Conservation (phyloP, 2,888 invertebrate genomes). For the Carpatolechia fugitivella region DNA sequence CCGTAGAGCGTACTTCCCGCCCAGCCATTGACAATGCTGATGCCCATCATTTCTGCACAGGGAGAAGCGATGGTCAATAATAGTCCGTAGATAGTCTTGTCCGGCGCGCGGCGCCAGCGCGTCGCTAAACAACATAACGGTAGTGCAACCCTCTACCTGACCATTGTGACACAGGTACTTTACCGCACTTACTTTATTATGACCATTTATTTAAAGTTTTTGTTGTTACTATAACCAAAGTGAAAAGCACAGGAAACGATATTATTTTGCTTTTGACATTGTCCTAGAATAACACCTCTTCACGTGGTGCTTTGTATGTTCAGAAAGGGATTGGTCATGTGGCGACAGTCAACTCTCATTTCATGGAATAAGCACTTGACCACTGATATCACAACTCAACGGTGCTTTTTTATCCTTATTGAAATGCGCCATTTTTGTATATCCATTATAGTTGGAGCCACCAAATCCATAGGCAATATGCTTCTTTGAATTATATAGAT, state of each 20-base stretch:
- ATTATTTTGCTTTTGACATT: conserved; percentile 45
- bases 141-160: conserved; percentile 52
- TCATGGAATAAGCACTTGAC: not conserved
- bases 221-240: conserved; percentile 39
- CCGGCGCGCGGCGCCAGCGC: conserved; percentile 56
- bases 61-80: conserved; percentile 42
- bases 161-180: conserved; percentile 37
- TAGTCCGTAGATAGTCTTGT: conserved; percentile 39
- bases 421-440: not conserved
- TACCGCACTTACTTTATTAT: conserved; percentile 39
- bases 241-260: conserved; percentile 63
- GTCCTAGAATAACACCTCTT: conserved; percentile 49
- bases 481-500: too few species aligned
- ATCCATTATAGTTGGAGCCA: too few species aligned
- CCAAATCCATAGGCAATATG: too few species aligned
- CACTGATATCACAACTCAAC: not conserved
- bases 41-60: conserved; percentile 28
- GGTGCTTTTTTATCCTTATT: not conserved
- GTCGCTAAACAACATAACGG: conserved; percentile 63
- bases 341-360: conserved; percentile 16
- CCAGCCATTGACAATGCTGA: conserved; percentile 42
- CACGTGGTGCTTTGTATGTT: conserved; percentile 40
- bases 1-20: conserved; percentile 33
- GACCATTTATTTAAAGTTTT: conserved; percentile 21
- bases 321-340: conserved; percentile 8